phyloP scores from a whole-genome alignment of 1,140 invertebrate species.

The Drosophila sucinea region DNA sequence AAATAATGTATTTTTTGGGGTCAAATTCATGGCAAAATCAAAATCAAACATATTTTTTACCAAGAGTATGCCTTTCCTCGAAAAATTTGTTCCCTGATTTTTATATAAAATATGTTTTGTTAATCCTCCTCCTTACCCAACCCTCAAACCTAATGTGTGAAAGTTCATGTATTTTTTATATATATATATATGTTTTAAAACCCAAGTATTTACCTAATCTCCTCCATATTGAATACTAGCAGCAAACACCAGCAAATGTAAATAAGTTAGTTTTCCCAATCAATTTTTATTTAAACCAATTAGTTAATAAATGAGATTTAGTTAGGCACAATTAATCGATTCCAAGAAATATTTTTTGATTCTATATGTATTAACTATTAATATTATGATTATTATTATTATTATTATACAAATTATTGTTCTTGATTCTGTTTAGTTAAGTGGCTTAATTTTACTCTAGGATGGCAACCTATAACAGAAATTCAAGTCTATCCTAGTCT shows the following conservation, averaged over 20 bases:
- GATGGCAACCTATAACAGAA: constrained; percentile 16
- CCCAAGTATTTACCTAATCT: constrained; percentile 30
- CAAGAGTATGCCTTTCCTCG: constrained; percentile 19
- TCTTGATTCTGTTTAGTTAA: constrained; percentile 6
- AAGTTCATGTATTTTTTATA: constrained; percentile 30
- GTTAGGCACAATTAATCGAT: constrained; percentile 61
- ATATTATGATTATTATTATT: constrained; percentile 20
- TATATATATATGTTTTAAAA: not conserved
- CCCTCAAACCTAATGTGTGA: not conserved
- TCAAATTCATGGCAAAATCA: constrained; percentile 36
- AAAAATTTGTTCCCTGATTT: constrained; percentile 31
- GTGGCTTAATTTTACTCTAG: constrained; percentile 14
- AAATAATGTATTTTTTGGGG: constrained; percentile 56
- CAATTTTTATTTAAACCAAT: constrained; percentile 16
- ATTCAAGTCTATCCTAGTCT: constrained; percentile 10
- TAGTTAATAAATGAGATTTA: constrained; percentile 59
- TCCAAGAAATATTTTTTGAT: constrained; percentile 51
- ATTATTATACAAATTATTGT: constrained; percentile 10
- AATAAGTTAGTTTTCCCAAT: constrained; percentile 52
- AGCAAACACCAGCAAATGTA: constrained; percentile 33
- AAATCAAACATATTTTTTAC: constrained; percentile 13
- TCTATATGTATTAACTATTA: constrained; percentile 39
- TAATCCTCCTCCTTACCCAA: not conserved
- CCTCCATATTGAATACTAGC: not conserved
- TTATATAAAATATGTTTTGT: constrained; percentile 40